phyloP scores from a whole-genome alignment of 2,888 invertebrate genomes.

The Dicranocentrus wangi region DNA sequence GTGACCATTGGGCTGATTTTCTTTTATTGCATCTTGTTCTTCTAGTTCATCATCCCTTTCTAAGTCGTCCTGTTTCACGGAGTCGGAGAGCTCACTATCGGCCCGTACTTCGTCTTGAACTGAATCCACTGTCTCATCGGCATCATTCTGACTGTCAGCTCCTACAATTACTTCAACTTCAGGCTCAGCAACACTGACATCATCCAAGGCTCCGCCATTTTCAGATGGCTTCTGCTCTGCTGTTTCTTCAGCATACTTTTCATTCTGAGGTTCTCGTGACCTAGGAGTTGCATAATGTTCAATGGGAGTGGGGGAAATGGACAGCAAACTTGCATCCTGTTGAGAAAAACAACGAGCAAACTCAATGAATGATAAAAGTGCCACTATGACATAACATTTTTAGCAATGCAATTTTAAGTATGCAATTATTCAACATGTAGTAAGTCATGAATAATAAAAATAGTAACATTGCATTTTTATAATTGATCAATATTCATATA shows the following conservation, averaged over 20 bases:
- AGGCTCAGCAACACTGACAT: slow-evolving; percentile 59
- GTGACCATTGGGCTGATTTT: slow-evolving; percentile 64
- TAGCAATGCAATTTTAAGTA: too few species aligned
- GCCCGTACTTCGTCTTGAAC: slow-evolving; percentile 43
- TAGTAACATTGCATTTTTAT: too few species aligned
- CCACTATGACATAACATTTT: too few species aligned
- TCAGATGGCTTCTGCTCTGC: slow-evolving; percentile 61
- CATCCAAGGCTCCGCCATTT: slow-evolving; percentile 53
- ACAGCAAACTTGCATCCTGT: slow-evolving; percentile 70
- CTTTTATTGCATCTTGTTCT: slow-evolving; percentile 43
- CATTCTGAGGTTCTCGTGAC: slow-evolving; percentile 50
- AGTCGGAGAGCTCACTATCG: slow-evolving; percentile 56
- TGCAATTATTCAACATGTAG: too few species aligned
- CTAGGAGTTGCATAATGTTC: slow-evolving; percentile 69
- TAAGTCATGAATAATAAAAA: too few species aligned
- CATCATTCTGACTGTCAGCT: slow-evolving; percentile 29
- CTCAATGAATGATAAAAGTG: not conserved
- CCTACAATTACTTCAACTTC: slow-evolving; percentile 45
- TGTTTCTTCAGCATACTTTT: slow-evolving; percentile 58
- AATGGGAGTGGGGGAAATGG: slow-evolving; percentile 71
- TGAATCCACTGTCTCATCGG: slow-evolving; percentile 49
- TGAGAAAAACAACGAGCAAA: not conserved
- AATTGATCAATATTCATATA: too few species aligned
- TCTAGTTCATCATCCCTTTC: slow-evolving; percentile 46
- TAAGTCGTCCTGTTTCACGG: slow-evolving; percentile 55